These are phyloP conservation scores for Peribatodes rhomboidaria DNA, from an alignment of 2,888 invertebrate species.

Conservation along the genomic window DNA sequence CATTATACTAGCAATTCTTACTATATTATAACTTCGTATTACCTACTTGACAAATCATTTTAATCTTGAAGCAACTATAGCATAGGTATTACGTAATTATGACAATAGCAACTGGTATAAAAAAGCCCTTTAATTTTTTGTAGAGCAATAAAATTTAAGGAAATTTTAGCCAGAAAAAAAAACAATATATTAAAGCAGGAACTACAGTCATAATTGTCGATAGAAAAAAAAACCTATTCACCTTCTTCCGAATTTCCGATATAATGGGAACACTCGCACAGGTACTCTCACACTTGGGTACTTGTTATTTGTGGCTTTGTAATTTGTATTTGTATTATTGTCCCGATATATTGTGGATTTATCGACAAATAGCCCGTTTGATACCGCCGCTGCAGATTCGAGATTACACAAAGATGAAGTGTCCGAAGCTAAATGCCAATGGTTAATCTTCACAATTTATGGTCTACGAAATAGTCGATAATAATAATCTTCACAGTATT, in stretches of 20 bases:
- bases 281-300: conserved; percentile 31
- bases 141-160: no score
- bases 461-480: conserved; percentile 31
- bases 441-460: conserved; percentile 40
- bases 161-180: no score
- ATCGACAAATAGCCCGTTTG: conserved; percentile 43
- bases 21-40: no score
- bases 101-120: no score
- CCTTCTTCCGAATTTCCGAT: neutral
- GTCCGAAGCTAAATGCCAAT: conserved; percentile 36
- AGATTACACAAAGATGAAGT: conserved; percentile 42
- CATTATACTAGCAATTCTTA: no score
- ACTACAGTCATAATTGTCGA: no score
- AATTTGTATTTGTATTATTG: conserved; percentile 51
- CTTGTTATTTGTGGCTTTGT: conserved; percentile 71
- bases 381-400: conserved; percentile 38
- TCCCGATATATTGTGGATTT: conserved; percentile 46
- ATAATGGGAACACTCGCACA: conserved; percentile 41
- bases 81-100: no score
- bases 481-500: conserved; percentile 34
- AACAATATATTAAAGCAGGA: no score
- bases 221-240: no score
- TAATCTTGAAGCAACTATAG: no score
- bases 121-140: no score
- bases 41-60: no score